Percentiles rank a stretch among this genome's conserved stretches.
phyloP scores from a whole-genome alignment of 1,140 invertebrate species.

The Phthorimaea operculella region DNA sequence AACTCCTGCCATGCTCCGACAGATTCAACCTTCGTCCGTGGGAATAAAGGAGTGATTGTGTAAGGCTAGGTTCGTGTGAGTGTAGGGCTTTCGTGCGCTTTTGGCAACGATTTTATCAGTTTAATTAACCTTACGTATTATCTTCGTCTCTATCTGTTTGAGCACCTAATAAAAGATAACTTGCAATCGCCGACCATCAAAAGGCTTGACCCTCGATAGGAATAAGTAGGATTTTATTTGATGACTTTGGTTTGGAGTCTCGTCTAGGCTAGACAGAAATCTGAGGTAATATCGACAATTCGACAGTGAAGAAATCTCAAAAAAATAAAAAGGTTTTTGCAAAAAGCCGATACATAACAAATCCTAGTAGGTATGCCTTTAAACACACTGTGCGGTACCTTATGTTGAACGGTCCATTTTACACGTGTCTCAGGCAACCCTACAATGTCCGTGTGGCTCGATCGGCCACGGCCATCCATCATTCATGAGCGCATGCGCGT shows the following conservation, averaged over 20 bases:
- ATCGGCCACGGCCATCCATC: constrained; percentile 5
- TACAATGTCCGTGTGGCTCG: constrained; percentile 1
- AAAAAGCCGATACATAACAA: too few species aligned
- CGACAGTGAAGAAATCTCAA: too few species aligned
- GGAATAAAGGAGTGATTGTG: background rate
- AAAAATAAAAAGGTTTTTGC: too few species aligned
- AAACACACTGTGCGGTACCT: too few species aligned
- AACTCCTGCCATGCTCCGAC: background rate
- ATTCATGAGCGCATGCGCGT: constrained; percentile 5
- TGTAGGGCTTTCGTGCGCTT: background rate
- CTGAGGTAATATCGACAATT: too few species aligned
- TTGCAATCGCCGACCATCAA: background rate
- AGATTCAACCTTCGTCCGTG: background rate
- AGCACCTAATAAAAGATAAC: background rate
- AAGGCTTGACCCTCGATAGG: background rate
- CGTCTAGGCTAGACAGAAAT: too few species aligned
- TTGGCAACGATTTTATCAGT: background rate
- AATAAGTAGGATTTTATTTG: too few species aligned
- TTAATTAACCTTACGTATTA: background rate
- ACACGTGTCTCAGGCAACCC: background rate
- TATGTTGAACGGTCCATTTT: background rate
- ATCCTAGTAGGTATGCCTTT: too few species aligned
- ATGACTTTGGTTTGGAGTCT: too few species aligned
- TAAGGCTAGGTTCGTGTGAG: too few species aligned
- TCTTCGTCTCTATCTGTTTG: background rate